Evolutionary conservation across 2,113 vertebrate genomes (phyloP).

Genomic region (Chroicocephalus ridibundus): DNA sequence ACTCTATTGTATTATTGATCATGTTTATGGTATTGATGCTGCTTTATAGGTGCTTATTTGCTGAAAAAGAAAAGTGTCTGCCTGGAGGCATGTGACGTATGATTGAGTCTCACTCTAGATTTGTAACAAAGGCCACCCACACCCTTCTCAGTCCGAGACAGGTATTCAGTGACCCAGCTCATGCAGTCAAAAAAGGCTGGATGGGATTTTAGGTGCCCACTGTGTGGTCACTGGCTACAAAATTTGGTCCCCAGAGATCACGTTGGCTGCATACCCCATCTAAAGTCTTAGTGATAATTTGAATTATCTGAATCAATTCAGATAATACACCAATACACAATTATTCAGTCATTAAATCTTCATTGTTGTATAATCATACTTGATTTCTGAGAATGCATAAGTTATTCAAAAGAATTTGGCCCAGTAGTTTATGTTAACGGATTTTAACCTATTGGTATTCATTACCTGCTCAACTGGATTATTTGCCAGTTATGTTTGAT

Average conservation of each 20-base stretch:
- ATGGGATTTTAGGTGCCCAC: background rate
- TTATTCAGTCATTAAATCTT: background rate
- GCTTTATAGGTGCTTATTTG: background rate
- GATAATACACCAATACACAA: background rate
- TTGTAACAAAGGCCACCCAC: slow-evolving; percentile 47
- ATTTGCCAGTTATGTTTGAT: background rate
- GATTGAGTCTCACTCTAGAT: background rate
- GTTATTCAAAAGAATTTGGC: background rate
- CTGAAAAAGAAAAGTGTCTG: background rate
- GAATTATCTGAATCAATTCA: background rate
- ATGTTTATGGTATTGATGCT: background rate
- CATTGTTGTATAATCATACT: background rate
- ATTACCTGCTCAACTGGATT: background rate
- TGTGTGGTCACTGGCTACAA: background rate
- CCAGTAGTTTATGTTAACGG: background rate
- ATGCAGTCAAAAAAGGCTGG: background rate
- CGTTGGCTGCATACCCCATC: background rate
- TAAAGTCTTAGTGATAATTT: background rate
- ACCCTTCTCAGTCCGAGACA: background rate
- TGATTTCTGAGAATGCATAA: background rate
- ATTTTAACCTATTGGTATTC: background rate
- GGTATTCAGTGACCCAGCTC: background rate
- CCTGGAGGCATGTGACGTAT: background rate
- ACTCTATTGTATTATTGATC: background rate
- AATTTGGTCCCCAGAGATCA: background rate